These are phyloP conservation scores for Cavia porcellus DNA, from an alignment of 2,113 vertebrate species.

Conservation along the genomic window DNA sequence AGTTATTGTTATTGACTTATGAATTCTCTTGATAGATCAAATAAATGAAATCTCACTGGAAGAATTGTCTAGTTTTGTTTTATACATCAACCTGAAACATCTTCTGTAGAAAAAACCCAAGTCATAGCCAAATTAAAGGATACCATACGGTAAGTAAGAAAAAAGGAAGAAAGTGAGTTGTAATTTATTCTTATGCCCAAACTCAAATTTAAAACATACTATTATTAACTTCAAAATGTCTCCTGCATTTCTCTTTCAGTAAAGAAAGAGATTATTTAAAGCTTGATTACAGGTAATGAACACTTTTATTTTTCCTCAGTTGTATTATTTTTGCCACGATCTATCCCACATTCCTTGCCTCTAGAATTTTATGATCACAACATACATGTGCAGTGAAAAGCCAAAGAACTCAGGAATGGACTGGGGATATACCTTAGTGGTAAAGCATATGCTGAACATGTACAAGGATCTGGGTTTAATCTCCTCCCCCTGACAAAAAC, in stretches of 20 bases:
- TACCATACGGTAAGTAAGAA: neutral
- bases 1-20: conserved; percentile 58
- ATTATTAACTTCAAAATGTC: neutral
- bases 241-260: conserved; percentile 8
- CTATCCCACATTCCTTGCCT: neutral
- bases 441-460: neutral
- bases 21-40: conserved; percentile 12
- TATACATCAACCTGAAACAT: neutral
- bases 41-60: neutral
- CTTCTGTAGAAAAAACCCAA: neutral
- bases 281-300: neutral
- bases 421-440: neutral
- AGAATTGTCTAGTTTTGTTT: neutral
- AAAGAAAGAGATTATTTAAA: neutral
- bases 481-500: neutral
- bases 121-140: neutral
- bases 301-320: neutral
- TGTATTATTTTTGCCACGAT: neutral
- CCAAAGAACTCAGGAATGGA: neutral
- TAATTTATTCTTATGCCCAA: neutral
- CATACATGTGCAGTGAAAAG: neutral
- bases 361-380: neutral
- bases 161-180: neutral
- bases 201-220: conserved; percentile 32
- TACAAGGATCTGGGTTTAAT: neutral